Conservation (phyloP, 2,113 vertebrate genomes). For the Cyanoderma ruficeps region DNA sequence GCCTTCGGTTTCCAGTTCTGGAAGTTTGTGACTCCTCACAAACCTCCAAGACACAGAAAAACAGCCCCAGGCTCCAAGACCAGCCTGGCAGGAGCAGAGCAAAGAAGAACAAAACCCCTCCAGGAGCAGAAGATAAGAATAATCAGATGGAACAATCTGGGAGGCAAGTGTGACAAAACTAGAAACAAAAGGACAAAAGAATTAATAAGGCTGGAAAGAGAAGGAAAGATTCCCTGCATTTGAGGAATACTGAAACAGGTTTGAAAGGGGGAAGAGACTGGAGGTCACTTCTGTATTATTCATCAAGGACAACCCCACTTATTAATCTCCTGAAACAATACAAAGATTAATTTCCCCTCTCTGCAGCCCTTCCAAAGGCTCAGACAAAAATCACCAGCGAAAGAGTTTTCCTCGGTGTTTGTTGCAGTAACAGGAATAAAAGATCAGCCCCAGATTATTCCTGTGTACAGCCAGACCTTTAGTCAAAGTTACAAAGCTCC, state of each 20-base stretch:
- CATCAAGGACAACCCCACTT: not conserved
- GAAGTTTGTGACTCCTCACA: not conserved
- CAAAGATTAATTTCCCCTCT: conserved; percentile 5
- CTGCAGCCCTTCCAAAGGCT: not conserved
- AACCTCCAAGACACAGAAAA: not conserved
- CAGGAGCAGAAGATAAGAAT: not conserved
- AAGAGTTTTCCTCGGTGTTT: not conserved
- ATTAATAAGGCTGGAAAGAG: not conserved
- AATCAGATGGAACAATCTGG: not conserved
- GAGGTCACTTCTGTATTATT: not conserved
- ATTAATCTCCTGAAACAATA: not conserved
- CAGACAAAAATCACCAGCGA: not conserved
- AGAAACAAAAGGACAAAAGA: not conserved
- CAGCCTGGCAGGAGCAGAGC: not conserved
- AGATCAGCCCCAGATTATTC: not conserved
- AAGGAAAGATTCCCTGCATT: not conserved
- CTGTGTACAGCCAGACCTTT: not conserved
- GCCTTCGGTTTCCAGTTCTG: not conserved
- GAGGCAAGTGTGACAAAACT: not conserved
- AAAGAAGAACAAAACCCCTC: not conserved
- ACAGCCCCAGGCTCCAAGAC: not conserved
- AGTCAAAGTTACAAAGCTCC: not conserved
- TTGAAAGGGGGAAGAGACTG: not conserved
- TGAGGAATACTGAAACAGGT: not conserved
- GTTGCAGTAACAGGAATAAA: not conserved